Base-by-base conservation (phyloP, 2,888 invertebrate species). In the Pseudococcus jackbeardsleyi region DNA sequence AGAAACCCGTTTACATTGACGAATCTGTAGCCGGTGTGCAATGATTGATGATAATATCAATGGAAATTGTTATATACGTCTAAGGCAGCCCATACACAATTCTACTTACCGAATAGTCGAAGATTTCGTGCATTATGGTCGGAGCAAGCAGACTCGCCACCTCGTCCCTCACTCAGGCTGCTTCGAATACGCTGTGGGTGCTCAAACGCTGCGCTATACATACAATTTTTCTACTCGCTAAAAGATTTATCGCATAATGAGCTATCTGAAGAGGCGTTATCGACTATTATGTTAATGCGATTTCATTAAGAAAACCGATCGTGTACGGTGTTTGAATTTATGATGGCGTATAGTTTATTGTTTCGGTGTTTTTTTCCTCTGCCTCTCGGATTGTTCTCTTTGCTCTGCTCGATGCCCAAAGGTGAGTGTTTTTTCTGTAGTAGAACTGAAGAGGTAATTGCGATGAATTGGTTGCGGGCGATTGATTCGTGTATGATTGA, bases 41-140 rank as follows among this genome's bases (percentile, higher is more conserved):
- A 84, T 84, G 84, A 84, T 48, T 84, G 84, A 84, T 84, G 72
- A 72, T 72, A 72, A 72, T 72, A 72, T 72, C 72, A 33, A 72
- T 72, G 72, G 59, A 26, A 72, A 72, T 72, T 72, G 72, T 33
- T 33, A 72, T 46, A 46, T 12, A 12, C 8, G 46, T 46, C 46
- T 46, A 33, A 33, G 46, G 46, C 12, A 46, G 12, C 9, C 46
- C 5, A 12, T 46, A 46, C 46, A 33, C 12, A 5, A 46, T 46
- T 7, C 46, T 46, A 11, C 8, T 46, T 46, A 46, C 12, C 46
- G 46, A 8, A 12, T 12, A 46, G 46, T 46, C 46, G 46, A 46
- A 46, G 46, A 46, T 46, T 59, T 59, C n/a, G 59, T 59, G n/a
- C 59, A 59, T 17, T 59, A 59, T 59, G 59, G 59, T n/a, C 12